Evolutionary conservation across 1,140 invertebrate genomes (phyloP), one percentile per base, ranked within the genome.

Genomic region (Monomorium pharaonis): DNA sequence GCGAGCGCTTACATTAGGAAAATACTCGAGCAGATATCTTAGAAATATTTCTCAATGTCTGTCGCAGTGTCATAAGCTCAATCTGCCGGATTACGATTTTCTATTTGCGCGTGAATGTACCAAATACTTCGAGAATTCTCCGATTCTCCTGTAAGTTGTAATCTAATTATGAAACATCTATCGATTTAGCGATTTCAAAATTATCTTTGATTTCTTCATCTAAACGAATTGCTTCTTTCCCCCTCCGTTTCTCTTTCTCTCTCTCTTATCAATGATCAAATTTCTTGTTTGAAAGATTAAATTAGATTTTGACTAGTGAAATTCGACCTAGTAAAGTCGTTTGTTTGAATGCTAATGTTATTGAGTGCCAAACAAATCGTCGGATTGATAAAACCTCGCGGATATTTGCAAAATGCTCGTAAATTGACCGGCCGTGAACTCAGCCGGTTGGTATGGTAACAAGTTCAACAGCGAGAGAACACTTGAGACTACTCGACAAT

Each of bases 401-500:
- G 24, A 65, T 86, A 77, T 77, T 67, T 54, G 47, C 27, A 30
- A 37, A 27, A 56, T 60, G 56, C 80, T 89, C 85, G 78, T 69
- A 89, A 85, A 87, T 89, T 63, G 69, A 62, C n/a, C 37, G 76
- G 42, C 76, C 49, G 84, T 77, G 72, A 80, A 60, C 69, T 58
- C 0, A 33, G 56, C 65, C 72, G 56, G 18, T 65, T 30, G 49
- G 78, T 72, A 62, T 58, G 88, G 49, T 89, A 89, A 89, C 88
- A 76, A 89, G 87, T 86, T 86, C 87, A 77, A 76, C 49, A 85
- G 24, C 18, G 58, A 47, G 47, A 70, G 78, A 58, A 47, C 76
- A 74, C 78, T 81, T 12, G 67, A 83, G 27, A 74, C 37, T 69
- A 44, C 74, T 58, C 47, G n/a, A 30, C 42, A 67, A 51, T 44